A percentile compares a stretch with the other conserved stretches of the same genome.
phyloP scores from a whole-genome alignment of 2,797 vertebrate species.

The Sebastolobus altivelis region DNA sequence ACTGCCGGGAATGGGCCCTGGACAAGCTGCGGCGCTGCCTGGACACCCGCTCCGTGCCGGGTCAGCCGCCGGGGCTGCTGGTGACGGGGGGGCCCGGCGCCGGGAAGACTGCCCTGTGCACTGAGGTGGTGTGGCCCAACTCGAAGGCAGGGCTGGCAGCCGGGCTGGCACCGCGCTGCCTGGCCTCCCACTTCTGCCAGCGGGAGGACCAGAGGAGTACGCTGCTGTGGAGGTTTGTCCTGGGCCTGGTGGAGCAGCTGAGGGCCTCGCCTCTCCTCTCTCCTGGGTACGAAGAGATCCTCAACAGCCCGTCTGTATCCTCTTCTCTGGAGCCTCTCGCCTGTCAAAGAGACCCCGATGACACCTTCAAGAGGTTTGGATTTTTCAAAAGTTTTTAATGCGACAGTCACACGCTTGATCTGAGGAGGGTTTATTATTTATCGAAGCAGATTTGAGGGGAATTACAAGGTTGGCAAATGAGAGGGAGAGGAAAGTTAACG shows the following conservation, averaged over 20 bases:
- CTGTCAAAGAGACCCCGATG: slow-evolving; percentile 82
- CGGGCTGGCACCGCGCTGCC: slow-evolving; percentile 79
- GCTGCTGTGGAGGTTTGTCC: slow-evolving; percentile 82
- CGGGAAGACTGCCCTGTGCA: slow-evolving; percentile 87
- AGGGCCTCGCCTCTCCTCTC: slow-evolving; percentile 76
- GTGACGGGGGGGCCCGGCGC: slow-evolving; percentile 86
- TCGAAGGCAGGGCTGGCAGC: slow-evolving; percentile 74
- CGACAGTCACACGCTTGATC: neutral
- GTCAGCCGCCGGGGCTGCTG: slow-evolving; percentile 76
- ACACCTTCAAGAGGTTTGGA: slow-evolving; percentile 86
- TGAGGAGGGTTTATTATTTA: neutral
- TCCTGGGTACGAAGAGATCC: slow-evolving; percentile 72
- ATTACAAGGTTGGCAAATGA: slow-evolving; percentile 38
- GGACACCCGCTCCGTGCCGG: slow-evolving; percentile 63
- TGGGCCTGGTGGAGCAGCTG: slow-evolving; percentile 84
- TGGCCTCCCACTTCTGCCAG: slow-evolving; percentile 88
- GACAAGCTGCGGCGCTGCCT: slow-evolving; percentile 85
- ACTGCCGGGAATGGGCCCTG: slow-evolving; percentile 90
- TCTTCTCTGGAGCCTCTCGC: slow-evolving; percentile 73
- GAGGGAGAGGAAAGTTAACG: slow-evolving; percentile 29
- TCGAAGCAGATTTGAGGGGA: neutral
- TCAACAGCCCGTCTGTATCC: slow-evolving; percentile 57
- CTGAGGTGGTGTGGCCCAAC: slow-evolving; percentile 83
- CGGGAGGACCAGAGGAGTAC: slow-evolving; percentile 80
- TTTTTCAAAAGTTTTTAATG: neutral